Conservation (phyloP, 2,888 invertebrate species). For the Brachylomia viminalis region DNA sequence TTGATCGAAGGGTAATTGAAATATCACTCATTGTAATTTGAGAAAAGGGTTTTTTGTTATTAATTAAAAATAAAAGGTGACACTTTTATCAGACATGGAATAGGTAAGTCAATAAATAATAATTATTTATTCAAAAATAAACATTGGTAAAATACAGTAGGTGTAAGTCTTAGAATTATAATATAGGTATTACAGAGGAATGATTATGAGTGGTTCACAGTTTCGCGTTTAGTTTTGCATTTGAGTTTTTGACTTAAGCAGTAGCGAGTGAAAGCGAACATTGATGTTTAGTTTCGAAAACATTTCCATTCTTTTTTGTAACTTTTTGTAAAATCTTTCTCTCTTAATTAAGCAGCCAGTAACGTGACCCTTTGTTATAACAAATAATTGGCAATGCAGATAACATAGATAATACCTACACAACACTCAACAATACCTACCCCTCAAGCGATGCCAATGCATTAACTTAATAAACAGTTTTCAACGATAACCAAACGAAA, state of each 20-base stretch:
- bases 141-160: no score
- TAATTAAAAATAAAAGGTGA: no score
- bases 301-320: not conserved
- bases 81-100: not conserved
- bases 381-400: not conserved
- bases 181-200: no score
- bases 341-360: not conserved
- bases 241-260: not conserved
- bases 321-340: not conserved
- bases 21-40: not conserved
- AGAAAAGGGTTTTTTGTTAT: not conserved
- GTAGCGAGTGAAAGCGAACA: not conserved
- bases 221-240: not conserved
- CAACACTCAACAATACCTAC: not conserved
- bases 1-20: not conserved
- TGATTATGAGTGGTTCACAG: not conserved
- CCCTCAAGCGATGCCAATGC: conserved; percentile 8
- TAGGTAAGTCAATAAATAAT: no score
- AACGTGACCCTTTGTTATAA: not conserved
- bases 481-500: conserved; percentile 33
- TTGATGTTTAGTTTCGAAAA: not conserved
- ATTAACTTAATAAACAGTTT: conserved; percentile 34
- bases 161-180: no score
- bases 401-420: not conserved
- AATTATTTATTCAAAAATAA: no score